phyloP scores from a whole-genome alignment of 30 jellyfish, hydroid and myxozoan species.

The Calvadosia cruxmelitensis region DNA sequence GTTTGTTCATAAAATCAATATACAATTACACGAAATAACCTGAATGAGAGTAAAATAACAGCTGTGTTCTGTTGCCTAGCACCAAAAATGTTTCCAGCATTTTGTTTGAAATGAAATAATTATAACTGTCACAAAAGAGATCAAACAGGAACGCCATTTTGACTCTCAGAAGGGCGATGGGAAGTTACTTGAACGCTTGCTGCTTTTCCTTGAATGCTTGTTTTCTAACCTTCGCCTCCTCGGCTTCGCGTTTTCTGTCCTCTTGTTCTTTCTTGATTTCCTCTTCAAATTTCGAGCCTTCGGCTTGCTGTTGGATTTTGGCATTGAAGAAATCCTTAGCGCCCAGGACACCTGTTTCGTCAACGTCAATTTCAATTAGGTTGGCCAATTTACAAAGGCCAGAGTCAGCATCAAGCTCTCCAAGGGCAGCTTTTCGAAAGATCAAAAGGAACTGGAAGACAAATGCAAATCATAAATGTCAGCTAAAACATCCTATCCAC shows the following conservation, averaged over 20 bases:
- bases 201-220: conserved; percentile 67
- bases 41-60: too few species aligned
- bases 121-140: too few species aligned
- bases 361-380: conserved; percentile 83
- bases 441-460: conserved; percentile 69
- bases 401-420: conserved; percentile 57
- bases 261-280: conserved; percentile 88
- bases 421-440: conserved; percentile 86
- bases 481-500: too few species aligned
- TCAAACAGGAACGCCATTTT: too few species aligned
- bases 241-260: conserved; percentile 52
- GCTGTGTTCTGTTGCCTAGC: too few species aligned
- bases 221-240: conserved; percentile 55
- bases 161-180: background rate
- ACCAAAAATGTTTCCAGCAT: too few species aligned
- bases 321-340: conserved; percentile 97
- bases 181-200: conserved; percentile 46
- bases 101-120: too few species aligned
- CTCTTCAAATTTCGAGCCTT: conserved; percentile 69
- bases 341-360: conserved; percentile 90
- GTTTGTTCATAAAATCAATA: too few species aligned
- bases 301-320: conserved; percentile 64
- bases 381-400: conserved; percentile 67
- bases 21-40: too few species aligned
- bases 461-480: background rate